A percentile compares a stretch with the other conserved stretches of the same genome.
Evolutionary conservation across 2,797 vertebrate species (phyloP).

Genomic region (Triplophysa bombifrons): DNA sequence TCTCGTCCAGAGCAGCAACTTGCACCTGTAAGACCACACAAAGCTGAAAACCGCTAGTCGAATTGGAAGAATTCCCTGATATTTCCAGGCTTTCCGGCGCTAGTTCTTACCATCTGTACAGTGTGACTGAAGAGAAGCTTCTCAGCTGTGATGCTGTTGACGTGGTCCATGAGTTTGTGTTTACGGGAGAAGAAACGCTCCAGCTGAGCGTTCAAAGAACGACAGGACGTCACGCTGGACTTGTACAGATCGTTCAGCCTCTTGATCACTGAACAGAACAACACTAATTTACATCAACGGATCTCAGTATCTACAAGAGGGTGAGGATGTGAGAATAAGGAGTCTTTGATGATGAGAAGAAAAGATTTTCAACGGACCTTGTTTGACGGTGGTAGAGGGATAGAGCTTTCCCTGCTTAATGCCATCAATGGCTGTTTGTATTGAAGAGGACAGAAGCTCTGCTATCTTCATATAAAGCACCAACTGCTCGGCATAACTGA

Average conservation of each 20-base stretch:
- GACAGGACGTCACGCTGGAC: conserved; percentile 88
- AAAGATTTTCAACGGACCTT: conserved; percentile 75
- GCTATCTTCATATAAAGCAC: conserved; percentile 94
- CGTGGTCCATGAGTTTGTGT: conserved; percentile 93
- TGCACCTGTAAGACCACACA: conserved; percentile 80
- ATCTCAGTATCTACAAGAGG: not conserved
- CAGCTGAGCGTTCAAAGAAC: conserved; percentile 86
- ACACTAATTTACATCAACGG: not conserved
- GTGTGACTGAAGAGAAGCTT: conserved; percentile 94
- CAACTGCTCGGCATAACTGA: conserved; percentile 92
- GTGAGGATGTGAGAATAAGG: too few species aligned
- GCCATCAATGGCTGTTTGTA: conserved; percentile 89
- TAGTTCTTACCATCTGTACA: conserved; percentile 88
- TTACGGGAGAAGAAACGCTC: conserved; percentile 93
- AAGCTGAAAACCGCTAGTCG: not conserved
- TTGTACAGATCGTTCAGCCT: conserved; percentile 95
- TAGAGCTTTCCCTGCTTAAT: conserved; percentile 91
- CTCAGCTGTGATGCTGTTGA: conserved; percentile 93
- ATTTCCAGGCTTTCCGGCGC: too few species aligned
- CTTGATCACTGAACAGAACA: conserved; percentile 80
- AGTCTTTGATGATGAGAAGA: not conserved
- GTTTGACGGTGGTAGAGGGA: conserved; percentile 92
- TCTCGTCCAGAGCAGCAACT: conserved; percentile 93
- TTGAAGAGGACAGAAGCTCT: conserved; percentile 86
- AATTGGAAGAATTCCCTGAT: too few species aligned